Percentiles rank a stretch among this genome's conserved stretches.
Evolutionary conservation across 2,113 vertebrate genomes (phyloP).

Genomic region (Micronycteris hirsuta): DNA sequence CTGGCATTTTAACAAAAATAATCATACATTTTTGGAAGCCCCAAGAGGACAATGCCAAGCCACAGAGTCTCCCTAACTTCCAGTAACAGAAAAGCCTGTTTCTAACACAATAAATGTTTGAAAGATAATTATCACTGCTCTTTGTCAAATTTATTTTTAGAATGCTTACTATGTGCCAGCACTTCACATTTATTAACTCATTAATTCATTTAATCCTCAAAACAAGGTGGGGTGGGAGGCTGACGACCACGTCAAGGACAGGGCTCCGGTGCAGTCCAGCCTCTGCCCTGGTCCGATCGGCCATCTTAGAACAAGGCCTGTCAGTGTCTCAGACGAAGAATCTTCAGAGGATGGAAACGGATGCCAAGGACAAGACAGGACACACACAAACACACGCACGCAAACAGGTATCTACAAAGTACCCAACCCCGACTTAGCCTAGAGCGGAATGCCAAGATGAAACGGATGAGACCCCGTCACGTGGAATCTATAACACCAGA

Average conservation of each 20-base stretch:
- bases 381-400: neutral
- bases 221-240: neutral
- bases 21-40: neutral
- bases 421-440: neutral
- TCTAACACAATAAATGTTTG: neutral
- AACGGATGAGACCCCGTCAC: neutral
- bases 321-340: neutral
- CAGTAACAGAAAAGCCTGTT: conserved; percentile 7
- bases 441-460: neutral
- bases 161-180: neutral
- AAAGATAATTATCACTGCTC: neutral
- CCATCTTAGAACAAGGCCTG: conserved; percentile 56
- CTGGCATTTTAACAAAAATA: neutral
- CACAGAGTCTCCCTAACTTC: neutral
- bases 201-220: neutral
- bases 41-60: neutral
- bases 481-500: neutral
- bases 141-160: conserved; percentile 10
- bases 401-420: neutral
- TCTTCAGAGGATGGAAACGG: neutral
- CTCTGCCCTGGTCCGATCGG: conserved; percentile 15
- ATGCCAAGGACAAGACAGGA: neutral
- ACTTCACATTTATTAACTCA: neutral
- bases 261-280: neutral
- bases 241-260: neutral